A percentile compares a stretch with the other conserved stretches of the same genome.
Evolutionary conservation across 2,113 vertebrate genomes (phyloP).

Genomic region (Sylvia atricapilla): DNA sequence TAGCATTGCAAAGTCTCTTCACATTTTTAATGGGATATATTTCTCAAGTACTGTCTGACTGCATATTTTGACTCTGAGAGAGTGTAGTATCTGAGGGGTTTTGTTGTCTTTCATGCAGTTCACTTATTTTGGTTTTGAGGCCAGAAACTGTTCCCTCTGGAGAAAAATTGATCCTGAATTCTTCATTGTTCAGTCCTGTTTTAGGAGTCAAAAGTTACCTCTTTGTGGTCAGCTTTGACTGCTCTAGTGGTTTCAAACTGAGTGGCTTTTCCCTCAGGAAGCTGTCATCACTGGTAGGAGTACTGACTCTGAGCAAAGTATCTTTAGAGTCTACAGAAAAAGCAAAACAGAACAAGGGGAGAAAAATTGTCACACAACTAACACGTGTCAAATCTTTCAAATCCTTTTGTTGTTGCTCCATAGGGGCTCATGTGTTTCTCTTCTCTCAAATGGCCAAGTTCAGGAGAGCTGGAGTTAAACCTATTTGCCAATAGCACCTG

Average conservation of each 20-base stretch:
- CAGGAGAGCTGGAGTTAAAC: neutral
- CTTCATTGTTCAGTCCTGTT: neutral
- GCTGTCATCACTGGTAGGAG: neutral
- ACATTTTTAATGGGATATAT: neutral
- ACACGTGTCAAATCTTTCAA: neutral
- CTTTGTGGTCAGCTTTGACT: neutral
- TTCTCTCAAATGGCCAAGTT: neutral
- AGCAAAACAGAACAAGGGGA: neutral
- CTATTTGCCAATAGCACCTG: neutral
- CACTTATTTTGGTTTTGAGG: neutral
- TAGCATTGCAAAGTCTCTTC: neutral
- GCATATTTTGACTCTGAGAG: neutral
- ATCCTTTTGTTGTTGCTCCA: neutral
- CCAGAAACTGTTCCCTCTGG: neutral
- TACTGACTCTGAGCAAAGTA: neutral
- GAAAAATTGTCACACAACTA: neutral
- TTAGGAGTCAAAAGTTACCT: neutral
- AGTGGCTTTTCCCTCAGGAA: neutral
- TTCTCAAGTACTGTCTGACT: neutral
- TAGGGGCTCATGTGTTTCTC: accelerated
- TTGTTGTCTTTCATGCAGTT: neutral
- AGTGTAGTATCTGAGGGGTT: neutral
- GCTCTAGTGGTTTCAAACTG: neutral
- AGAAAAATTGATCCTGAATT: neutral
- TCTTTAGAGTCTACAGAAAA: neutral